phyloP scores from a whole-genome alignment of 2,888 invertebrate species.

The Furcula furcula region DNA sequence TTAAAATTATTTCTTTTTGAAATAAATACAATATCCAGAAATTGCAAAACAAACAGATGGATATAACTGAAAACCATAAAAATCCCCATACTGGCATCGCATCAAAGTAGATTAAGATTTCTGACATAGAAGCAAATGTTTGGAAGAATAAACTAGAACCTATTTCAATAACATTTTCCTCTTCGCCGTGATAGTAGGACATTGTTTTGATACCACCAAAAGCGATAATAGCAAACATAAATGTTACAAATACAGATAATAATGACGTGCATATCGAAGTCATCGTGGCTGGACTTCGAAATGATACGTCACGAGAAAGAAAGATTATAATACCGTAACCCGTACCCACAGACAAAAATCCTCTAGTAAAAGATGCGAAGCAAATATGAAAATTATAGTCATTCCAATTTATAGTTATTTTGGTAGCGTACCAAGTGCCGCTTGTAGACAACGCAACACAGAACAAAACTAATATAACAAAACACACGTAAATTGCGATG shows the following conservation, averaged over 20 bases:
- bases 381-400: constrained; percentile 32
- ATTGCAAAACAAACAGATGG: constrained; percentile 50
- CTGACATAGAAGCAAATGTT: constrained; percentile 54
- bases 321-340: constrained; percentile 59
- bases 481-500: constrained; percentile 39
- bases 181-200: constrained; percentile 68
- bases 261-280: constrained; percentile 53
- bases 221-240: constrained; percentile 48
- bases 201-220: constrained; percentile 64
- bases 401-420: constrained; percentile 38
- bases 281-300: constrained; percentile 69
- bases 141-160: constrained; percentile 48
- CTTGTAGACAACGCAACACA: constrained; percentile 55
- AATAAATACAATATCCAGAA: constrained; percentile 56
- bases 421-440: constrained; percentile 61
- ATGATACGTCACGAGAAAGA: constrained; percentile 53
- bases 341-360: constrained; percentile 50
- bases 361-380: constrained; percentile 40
- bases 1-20: constrained; percentile 42
- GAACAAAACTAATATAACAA: constrained; percentile 48
- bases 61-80: constrained; percentile 57
- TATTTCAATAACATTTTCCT: constrained; percentile 58
- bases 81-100: constrained; percentile 55
- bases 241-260: constrained; percentile 43
- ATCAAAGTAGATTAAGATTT: constrained; percentile 61